Conservation (phyloP, 1,140 invertebrate genomes). For the Meloidogyne hapla region DNA sequence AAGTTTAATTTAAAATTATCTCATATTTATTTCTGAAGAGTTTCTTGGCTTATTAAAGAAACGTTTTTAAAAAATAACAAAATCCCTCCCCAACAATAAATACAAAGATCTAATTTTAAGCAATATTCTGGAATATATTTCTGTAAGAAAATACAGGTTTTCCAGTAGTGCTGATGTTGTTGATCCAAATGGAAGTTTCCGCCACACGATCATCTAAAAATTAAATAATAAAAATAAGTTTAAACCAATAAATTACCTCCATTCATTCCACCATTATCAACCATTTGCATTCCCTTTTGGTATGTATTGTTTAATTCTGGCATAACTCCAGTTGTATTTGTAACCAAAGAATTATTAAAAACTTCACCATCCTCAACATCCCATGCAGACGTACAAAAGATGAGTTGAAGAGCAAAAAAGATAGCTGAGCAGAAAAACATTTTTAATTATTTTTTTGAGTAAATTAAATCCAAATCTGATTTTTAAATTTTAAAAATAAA, state of each 20-base stretch:
- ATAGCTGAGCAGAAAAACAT: background rate
- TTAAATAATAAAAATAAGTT: background rate
- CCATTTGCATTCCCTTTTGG: background rate
- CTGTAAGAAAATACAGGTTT: background rate
- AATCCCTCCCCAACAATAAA: too few relatives aligned
- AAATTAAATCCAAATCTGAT: background rate
- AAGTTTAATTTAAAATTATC: too few relatives aligned
- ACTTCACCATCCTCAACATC: background rate
- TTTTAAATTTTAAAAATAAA: background rate
- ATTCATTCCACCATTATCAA: background rate
- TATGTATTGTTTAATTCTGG: conserved; percentile 6
- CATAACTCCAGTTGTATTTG: background rate
- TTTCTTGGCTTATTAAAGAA: too few relatives aligned
- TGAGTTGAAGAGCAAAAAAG: background rate
- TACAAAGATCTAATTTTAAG: too few relatives aligned
- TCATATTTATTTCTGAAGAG: too few relatives aligned
- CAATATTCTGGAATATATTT: too few relatives aligned
- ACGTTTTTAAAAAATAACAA: too few relatives aligned
- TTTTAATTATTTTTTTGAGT: background rate
- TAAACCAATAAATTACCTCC: background rate
- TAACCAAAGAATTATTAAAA: background rate
- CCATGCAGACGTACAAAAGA: background rate
- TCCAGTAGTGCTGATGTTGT: background rate
- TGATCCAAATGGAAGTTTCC: background rate
- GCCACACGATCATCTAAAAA: background rate